Conservation (phyloP, 2,797 vertebrate species). For the Acrocephalus scirpaceus region DNA sequence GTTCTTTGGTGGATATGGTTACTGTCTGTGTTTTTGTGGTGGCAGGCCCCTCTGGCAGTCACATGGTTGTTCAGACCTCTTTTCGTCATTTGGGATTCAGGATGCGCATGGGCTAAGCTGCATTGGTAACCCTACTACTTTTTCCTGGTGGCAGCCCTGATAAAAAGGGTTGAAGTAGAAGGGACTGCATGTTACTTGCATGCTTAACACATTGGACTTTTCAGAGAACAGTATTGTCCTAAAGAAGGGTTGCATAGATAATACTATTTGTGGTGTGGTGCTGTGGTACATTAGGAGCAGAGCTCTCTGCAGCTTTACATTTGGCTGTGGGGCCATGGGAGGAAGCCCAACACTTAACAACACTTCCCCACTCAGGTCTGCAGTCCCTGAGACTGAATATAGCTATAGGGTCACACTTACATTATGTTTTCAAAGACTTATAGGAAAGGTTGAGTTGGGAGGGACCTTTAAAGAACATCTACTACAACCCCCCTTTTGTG, state of each 20-base stretch:
- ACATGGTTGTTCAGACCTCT: background rate
- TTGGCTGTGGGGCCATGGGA: background rate
- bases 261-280: background rate
- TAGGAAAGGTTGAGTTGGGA: background rate
- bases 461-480: background rate
- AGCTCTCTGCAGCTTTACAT: background rate
- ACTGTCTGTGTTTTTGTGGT: background rate
- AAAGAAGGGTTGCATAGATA: background rate
- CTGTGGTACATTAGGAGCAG: background rate
- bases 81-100: background rate
- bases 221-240: background rate
- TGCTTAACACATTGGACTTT: background rate
- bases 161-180: background rate
- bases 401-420: background rate
- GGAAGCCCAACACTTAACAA: background rate
- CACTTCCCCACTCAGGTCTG: background rate
- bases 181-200: accelerated
- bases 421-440: background rate
- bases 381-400: background rate
- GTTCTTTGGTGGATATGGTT: background rate
- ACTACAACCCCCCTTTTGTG: background rate
- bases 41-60: background rate
- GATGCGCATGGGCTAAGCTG: background rate
- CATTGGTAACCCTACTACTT: background rate
- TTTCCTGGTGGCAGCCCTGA: background rate